Evolutionary conservation across 2,797 vertebrate species (phyloP).

Genomic region (Darevskia mixta): DNA sequence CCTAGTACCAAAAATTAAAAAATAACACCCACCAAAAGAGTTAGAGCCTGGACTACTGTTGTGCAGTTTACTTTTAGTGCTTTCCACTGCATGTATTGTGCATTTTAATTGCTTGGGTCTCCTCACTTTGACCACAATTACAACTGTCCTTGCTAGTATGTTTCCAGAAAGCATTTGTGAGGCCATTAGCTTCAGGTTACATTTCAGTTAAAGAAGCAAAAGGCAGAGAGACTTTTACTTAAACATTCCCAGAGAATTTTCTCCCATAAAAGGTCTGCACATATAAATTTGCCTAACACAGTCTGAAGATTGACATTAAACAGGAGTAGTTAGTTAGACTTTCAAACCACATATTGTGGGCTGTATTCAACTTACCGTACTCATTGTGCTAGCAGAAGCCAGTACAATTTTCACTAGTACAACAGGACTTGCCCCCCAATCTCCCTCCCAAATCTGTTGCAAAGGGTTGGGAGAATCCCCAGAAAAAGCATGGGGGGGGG

Average conservation of each 20-base stretch:
- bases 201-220: slow-evolving; percentile 46
- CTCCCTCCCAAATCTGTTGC: too few species aligned
- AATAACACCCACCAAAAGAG: not conserved
- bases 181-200: slow-evolving; percentile 42
- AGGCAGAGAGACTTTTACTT: slow-evolving; percentile 18
- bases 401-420: too few species aligned
- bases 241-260: slow-evolving; percentile 32
- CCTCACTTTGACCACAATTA: slow-evolving; percentile 25
- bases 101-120: slow-evolving; percentile 5
- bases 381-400: too few species aligned
- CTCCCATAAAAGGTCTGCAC: not conserved
- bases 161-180: slow-evolving; percentile 41
- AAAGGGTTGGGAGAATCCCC: too few species aligned
- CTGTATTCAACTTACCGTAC: too few species aligned
- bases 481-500: too few species aligned
- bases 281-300: not conserved
- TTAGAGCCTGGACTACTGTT: slow-evolving; percentile 8
- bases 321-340: not conserved
- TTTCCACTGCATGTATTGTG: slow-evolving; percentile 25
- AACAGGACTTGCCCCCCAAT: too few species aligned
- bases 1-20: not conserved
- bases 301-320: slow-evolving; percentile 35
- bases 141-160: not conserved
- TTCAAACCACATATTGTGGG: not conserved
- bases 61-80: not conserved